Percentiles rank a stretch among this genome's conserved stretches.
Conservation (phyloP, 2,888 invertebrate species). For the Pediacus dermestoides region DNA sequence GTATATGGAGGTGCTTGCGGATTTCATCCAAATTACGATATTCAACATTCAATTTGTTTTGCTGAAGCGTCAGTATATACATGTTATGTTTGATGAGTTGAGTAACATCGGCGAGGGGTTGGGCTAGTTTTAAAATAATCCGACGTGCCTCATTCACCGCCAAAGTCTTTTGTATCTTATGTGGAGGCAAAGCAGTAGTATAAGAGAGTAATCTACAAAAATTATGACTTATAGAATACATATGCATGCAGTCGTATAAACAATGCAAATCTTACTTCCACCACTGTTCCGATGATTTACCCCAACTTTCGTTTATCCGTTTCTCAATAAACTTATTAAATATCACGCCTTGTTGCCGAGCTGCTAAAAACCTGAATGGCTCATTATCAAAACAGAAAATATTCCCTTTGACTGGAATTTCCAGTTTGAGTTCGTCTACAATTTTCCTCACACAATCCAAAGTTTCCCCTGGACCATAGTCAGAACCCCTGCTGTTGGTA, state of each 20-base stretch:
- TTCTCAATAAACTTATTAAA: slow-evolving; percentile 18
- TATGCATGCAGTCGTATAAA: no score
- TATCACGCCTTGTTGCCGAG: slow-evolving; percentile 31
- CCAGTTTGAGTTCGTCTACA: slow-evolving; percentile 30
- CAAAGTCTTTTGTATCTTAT: slow-evolving; percentile 37
- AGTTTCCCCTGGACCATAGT: slow-evolving; percentile 40
- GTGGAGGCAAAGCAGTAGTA: slow-evolving; percentile 33
- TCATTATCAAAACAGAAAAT: slow-evolving; percentile 45
- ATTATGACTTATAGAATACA: no score
- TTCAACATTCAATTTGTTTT: slow-evolving; percentile 24
- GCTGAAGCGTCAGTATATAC: slow-evolving; percentile 32
- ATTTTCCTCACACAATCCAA: slow-evolving; percentile 30
- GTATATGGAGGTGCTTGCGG: slow-evolving; percentile 37
- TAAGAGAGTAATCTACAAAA: no score
- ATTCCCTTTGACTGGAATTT: slow-evolving; percentile 35
- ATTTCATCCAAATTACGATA: slow-evolving; percentile 33
- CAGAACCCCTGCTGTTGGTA: slow-evolving; percentile 36
- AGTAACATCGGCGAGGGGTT: slow-evolving; percentile 43
- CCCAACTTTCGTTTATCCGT: slow-evolving; percentile 30
- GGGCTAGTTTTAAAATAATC: slow-evolving; percentile 38
- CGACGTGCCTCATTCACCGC: slow-evolving; percentile 42
- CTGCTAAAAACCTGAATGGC: slow-evolving; percentile 40
- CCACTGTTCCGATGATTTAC: slow-evolving; percentile 29
- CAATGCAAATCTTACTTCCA: slow-evolving; percentile 38
- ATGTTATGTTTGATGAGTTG: slow-evolving; percentile 42